Conservation (phyloP, 1,140 invertebrate species). For the Drosophila equinoxialis region DNA sequence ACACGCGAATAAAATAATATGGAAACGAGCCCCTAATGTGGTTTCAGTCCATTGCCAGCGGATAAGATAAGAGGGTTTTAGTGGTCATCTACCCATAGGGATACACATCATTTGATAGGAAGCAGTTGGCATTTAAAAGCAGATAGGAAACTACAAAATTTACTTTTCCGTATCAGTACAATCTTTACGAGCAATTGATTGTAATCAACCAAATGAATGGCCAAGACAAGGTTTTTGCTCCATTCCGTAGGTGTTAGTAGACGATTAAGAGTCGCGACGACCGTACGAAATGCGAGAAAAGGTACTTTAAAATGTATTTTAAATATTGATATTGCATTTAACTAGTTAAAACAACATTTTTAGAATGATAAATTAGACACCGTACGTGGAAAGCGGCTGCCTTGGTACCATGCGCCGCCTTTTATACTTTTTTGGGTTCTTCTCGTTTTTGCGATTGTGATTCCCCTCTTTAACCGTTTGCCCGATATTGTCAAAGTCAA, state of each 20-base stretch:
- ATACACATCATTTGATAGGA: background rate
- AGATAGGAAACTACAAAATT: background rate
- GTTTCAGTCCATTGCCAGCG: no score
- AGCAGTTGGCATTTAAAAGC: background rate
- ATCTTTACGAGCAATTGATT: constrained; percentile 2
- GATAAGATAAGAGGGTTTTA: background rate
- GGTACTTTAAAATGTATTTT: background rate
- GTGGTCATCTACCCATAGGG: background rate
- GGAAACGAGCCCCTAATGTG: no score
- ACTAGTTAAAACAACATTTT: background rate
- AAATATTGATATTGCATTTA: background rate
- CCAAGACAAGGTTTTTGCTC: background rate
- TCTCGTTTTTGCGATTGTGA: constrained; percentile 66
- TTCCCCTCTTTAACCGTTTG: constrained; percentile 61
- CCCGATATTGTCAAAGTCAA: constrained; percentile 57
- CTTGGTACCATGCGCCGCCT: constrained; percentile 68
- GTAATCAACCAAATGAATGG: background rate
- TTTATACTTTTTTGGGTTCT: constrained; percentile 66
- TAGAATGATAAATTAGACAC: background rate
- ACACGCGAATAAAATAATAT: no score
- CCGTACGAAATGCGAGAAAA: background rate
- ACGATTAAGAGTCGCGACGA: background rate
- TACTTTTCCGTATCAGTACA: background rate
- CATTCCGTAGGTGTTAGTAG: background rate
- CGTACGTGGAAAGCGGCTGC: constrained; percentile 1